A percentile compares a stretch with the other conserved stretches of the same genome.
Conservation (phyloP, 2,797 vertebrate genomes). For the Spheniscus humboldti region DNA sequence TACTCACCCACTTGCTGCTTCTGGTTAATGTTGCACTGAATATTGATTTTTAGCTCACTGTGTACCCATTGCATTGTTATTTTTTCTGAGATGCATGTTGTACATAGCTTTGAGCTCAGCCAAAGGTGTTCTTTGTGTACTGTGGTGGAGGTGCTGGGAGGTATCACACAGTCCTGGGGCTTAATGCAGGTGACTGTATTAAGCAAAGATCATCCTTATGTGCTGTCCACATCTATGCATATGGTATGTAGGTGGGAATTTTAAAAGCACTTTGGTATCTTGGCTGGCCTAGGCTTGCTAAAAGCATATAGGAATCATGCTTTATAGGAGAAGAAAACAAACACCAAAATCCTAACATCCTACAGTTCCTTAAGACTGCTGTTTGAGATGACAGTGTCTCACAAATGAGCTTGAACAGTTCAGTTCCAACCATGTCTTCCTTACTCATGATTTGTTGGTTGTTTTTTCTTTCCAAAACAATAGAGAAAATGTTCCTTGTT, state of each 20-base stretch:
- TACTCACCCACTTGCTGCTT: not conserved
- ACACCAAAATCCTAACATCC: not conserved
- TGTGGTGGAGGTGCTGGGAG: not conserved
- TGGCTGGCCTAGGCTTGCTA: not conserved
- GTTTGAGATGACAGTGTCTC: not conserved
- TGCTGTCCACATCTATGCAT: not conserved
- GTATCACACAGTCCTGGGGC: not conserved
- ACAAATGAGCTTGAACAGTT: not conserved
- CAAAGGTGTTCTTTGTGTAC: not conserved
- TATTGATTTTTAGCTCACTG: not conserved
- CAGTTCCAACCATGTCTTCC: not conserved
- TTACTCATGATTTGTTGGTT: not conserved
- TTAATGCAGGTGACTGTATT: not conserved
- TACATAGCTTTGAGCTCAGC: not conserved
- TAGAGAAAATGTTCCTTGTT: not conserved
- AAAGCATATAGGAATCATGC: not conserved
- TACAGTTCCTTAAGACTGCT: not conserved
- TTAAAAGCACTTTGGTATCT: not conserved
- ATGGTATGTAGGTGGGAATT: not conserved
- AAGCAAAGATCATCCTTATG: not conserved
- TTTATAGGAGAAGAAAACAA: not conserved
- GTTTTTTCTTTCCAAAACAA: not conserved
- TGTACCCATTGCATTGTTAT: not conserved
- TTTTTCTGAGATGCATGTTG: not conserved
- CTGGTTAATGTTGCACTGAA: not conserved